Evolutionary conservation across 2,888 invertebrate genomes (phyloP).

Genomic region (Cinara cedri): DNA sequence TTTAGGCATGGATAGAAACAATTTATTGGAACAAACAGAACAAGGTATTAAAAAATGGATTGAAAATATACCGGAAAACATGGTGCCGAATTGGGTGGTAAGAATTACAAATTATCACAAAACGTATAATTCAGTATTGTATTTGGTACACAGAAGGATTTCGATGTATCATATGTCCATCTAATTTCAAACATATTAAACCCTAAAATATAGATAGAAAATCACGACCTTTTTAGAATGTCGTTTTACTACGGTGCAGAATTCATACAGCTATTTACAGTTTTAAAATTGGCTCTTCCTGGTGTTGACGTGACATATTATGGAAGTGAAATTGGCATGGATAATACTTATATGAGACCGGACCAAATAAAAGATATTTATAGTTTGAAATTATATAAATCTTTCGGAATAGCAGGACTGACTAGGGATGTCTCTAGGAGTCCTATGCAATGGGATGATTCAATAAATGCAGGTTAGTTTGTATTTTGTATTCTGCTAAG

Average conservation of each 20-base stretch:
- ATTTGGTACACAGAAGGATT: too few relatives aligned
- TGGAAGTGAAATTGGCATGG: slow-evolving; percentile 85
- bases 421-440: slow-evolving; percentile 76
- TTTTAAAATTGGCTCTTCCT: slow-evolving; percentile 74
- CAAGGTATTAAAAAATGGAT: not conserved
- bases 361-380: slow-evolving; percentile 70
- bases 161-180: too few relatives aligned
- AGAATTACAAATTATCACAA: not conserved
- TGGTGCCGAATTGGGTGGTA: slow-evolving; percentile 57
- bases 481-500: too few relatives aligned
- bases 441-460: slow-evolving; percentile 79
- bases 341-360: slow-evolving; percentile 68
- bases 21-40: not conserved
- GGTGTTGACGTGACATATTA: slow-evolving; percentile 81
- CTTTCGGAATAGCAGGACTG: slow-evolving; percentile 62
- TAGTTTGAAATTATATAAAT: slow-evolving; percentile 66
- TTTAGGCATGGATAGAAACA: not conserved
- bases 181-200: too few relatives aligned
- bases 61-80: slow-evolving; percentile 29
- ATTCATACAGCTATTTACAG: slow-evolving; percentile 73
- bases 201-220: slow-evolving; percentile 67
- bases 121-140: too few relatives aligned
- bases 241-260: slow-evolving; percentile 66
- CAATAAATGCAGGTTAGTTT: slow-evolving; percentile 68
- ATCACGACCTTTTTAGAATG: slow-evolving; percentile 72